Evolutionary conservation across 2,888 invertebrate species (phyloP), one percentile per base, ranked within the genome.

Genomic region (Candidula unifasciata): DNA sequence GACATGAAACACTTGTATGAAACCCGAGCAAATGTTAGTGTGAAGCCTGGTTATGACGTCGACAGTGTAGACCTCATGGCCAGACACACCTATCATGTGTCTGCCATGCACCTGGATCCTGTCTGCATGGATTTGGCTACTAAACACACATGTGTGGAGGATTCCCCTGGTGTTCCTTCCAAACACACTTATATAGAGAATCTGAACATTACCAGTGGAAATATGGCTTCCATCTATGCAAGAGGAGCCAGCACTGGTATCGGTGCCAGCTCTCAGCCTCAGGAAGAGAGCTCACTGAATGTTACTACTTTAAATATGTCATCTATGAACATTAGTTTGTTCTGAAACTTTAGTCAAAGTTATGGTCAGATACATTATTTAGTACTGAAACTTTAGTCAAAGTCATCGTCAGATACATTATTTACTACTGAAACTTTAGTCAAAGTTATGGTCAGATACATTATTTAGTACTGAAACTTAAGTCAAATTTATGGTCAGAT

Each of bases 321-420:
- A 24, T 71, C 80, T 33, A 80, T 71, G 80, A 69, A 80, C 35
- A n/a, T 71, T 54, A 80, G 57, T 33, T 57, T 80, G 10, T 80
- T 57, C 71, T 71, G 71, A 71, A 24, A n/a, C 24, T 60, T 60
- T 21, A 24, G 21, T 24, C n/a, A 18, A 3, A 24, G 5, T 8
- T 18, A n/a, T n/a, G 24, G n/a, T 8, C 3, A 3, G 16, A 60
- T n/a, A 44, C 10, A 44, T 44, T 44, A 44, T 3, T 44, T 44
- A 6, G 10, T 44, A 44, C 44, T 44, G 44, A 44, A 44, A 44
- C 44, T 44, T 44, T 44, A 44, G 44, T 44, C 44, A 44, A 3
- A 44, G 3, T 6, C 10, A 44, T 44, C 3, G 5, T 6, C 3
- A 10, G 10, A 44, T 44, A 44, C 10, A 44, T 44, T 44, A 44